These are phyloP conservation scores for Burhinus bistriatus DNA, from an alignment of 2,113 vertebrate species.

Conservation along the genomic window DNA sequence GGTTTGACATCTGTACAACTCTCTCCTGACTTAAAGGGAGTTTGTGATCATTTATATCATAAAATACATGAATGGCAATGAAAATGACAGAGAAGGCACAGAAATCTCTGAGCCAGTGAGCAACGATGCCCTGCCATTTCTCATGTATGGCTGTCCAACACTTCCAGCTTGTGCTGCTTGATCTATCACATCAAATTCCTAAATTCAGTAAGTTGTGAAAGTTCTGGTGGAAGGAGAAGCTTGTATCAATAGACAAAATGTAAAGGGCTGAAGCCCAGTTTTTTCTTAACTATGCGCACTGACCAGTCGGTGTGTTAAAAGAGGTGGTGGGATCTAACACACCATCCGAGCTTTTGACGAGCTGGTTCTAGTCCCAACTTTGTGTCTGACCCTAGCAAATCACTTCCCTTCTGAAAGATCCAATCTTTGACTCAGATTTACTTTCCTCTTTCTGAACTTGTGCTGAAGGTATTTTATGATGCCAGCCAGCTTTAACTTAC, in stretches of 20 bases:
- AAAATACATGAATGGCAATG: not conserved
- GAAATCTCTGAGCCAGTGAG: not conserved
- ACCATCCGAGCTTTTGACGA: not conserved
- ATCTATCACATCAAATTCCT: not conserved
- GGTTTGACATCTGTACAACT: not conserved
- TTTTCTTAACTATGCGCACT: not conserved
- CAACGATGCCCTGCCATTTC: accelerated
- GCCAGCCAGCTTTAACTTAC: not conserved
- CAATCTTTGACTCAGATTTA: not conserved
- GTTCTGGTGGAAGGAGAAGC: not conserved
- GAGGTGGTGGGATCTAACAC: not conserved
- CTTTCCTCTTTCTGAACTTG: not conserved
- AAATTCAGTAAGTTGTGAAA: not conserved
- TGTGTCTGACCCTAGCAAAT: not conserved
- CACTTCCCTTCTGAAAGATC: not conserved
- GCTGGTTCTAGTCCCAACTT: not conserved
- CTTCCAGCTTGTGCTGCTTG: not conserved
- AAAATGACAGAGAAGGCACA: not conserved
- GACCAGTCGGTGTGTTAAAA: not conserved
- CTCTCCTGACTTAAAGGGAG: not conserved
- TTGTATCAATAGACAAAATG: too few species aligned
- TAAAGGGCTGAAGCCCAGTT: not conserved
- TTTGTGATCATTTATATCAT: not conserved
- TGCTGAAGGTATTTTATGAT: not conserved
- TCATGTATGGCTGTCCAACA: not conserved